phyloP scores from a whole-genome alignment of 2,113 vertebrate species.

The Syngnathoides biaculeatus region DNA sequence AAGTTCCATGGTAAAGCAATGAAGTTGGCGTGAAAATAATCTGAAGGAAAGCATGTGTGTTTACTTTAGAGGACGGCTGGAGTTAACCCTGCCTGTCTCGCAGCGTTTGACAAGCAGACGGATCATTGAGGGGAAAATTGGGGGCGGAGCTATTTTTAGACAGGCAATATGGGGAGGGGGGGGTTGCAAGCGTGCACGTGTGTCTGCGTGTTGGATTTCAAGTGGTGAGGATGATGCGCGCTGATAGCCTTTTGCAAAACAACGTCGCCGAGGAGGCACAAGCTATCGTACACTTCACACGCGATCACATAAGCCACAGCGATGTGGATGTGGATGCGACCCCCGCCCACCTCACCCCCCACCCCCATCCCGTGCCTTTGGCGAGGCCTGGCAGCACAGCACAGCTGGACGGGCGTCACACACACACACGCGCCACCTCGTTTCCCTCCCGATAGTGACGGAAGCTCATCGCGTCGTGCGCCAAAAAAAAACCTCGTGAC shows the following conservation, averaged over 20 bases:
- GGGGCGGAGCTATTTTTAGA: slow-evolving; percentile 59
- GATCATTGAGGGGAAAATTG: slow-evolving; percentile 65
- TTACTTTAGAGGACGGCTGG: slow-evolving; percentile 48
- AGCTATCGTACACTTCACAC: slow-evolving; percentile 51
- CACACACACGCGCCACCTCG: slow-evolving; percentile 48
- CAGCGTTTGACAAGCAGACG: slow-evolving; percentile 56
- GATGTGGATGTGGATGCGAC: background rate
- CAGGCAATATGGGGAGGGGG: slow-evolving; percentile 48
- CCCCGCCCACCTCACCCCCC: no score
- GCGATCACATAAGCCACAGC: slow-evolving; percentile 42
- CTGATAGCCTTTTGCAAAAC: slow-evolving; percentile 63
- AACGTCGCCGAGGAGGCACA: slow-evolving; percentile 43
- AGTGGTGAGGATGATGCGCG: slow-evolving; percentile 60
- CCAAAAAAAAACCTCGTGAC: slow-evolving; percentile 54
- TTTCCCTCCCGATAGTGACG: slow-evolving; percentile 44
- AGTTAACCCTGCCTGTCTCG: slow-evolving; percentile 58
- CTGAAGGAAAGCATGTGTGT: background rate
- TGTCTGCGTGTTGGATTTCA: slow-evolving; percentile 30
- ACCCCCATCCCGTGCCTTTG: slow-evolving; percentile 54
- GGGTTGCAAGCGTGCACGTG: slow-evolving; percentile 5
- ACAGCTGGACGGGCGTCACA: slow-evolving; percentile 56
- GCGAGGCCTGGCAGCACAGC: slow-evolving; percentile 58
- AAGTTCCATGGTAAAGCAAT: background rate
- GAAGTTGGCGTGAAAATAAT: background rate
- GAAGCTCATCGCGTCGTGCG: slow-evolving; percentile 38